Percentiles rank a stretch among this genome's conserved stretches.
phyloP scores from a whole-genome alignment of 2,888 invertebrate genomes.

The Eledone cirrhosa region DNA sequence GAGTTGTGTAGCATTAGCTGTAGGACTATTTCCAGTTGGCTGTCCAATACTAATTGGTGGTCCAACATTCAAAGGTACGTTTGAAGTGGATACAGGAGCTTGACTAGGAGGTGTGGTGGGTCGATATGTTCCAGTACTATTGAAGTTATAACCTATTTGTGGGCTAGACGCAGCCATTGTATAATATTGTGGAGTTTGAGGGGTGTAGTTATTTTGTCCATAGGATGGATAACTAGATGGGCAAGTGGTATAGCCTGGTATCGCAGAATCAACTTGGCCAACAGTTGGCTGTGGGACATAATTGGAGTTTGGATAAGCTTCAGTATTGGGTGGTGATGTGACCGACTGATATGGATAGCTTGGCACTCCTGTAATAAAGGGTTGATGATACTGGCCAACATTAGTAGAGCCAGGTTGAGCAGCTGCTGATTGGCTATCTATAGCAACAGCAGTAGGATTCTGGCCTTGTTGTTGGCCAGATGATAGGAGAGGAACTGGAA shows the following conservation, averaged over 20 bases:
- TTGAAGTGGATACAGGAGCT: conserved; percentile 37
- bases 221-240: conserved; percentile 25
- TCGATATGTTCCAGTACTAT: conserved; percentile 34
- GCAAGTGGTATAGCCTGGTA: conserved; percentile 22
- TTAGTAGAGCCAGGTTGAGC: conserved; percentile 11
- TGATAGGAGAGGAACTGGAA: conserved; percentile 35
- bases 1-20: conserved; percentile 20
- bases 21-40: conserved; percentile 20
- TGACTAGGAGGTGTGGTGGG: conserved; percentile 46
- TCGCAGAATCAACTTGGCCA: conserved; percentile 10
- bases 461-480: conserved; percentile 24
- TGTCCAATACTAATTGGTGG: conserved; percentile 27
- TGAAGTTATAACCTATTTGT: conserved; percentile 25
- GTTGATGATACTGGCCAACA: conserved; percentile 28
- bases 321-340: conserved; percentile 20
- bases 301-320: conserved; percentile 12
- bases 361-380: conserved; percentile 22
- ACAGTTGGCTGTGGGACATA: conserved; percentile 20
- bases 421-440: conserved; percentile 16
- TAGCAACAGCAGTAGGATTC: conserved; percentile 17
- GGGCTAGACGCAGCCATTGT: conserved; percentile 22
- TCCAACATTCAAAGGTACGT: conserved; percentile 36
- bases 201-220: conserved; percentile 25
- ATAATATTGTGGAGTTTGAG: conserved; percentile 25
- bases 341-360: conserved; percentile 13